Conservation (phyloP, 2,113 vertebrate genomes). For the Platycercus adscitus region DNA sequence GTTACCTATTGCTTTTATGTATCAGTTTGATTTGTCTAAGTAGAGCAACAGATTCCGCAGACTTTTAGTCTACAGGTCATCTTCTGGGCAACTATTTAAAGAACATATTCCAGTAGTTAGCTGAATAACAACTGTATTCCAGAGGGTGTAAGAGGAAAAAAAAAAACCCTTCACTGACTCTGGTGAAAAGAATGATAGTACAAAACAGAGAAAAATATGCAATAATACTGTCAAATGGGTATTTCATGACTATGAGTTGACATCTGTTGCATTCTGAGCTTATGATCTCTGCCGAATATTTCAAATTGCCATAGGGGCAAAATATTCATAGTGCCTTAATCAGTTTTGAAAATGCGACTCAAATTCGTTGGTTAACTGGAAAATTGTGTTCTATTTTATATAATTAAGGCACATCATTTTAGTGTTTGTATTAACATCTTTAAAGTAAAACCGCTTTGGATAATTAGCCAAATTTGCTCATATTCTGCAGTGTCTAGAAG, state of each 20-base stretch:
- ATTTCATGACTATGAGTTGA: not conserved
- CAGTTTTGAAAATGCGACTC: not conserved
- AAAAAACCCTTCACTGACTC: constrained; percentile 7
- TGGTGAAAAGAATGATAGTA: constrained; percentile 1
- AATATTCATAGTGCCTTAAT: not conserved
- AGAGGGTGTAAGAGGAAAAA: not conserved
- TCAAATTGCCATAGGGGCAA: not conserved
- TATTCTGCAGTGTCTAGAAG: not conserved
- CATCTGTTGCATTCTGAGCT: constrained; percentile 14
- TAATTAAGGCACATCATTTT: not conserved
- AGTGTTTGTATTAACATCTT: not conserved
- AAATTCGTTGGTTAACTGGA: not conserved
- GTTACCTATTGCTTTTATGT: not conserved
- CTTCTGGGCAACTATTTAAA: constrained; percentile 46
- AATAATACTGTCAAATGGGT: not conserved
- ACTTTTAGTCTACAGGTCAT: constrained; percentile 69
- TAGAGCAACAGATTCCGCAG: not conserved
- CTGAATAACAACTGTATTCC: constrained; percentile 28
- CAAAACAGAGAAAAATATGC: not conserved
- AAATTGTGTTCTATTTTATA: not conserved
- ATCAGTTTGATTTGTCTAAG: not conserved
- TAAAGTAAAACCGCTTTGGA: not conserved
- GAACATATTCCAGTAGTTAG: constrained; percentile 60
- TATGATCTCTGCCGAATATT: constrained; percentile 11
- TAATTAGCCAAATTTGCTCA: not conserved